phyloP scores from a whole-genome alignment of 2,797 vertebrate genomes.

The Ptychobarbus kaznakovi region DNA sequence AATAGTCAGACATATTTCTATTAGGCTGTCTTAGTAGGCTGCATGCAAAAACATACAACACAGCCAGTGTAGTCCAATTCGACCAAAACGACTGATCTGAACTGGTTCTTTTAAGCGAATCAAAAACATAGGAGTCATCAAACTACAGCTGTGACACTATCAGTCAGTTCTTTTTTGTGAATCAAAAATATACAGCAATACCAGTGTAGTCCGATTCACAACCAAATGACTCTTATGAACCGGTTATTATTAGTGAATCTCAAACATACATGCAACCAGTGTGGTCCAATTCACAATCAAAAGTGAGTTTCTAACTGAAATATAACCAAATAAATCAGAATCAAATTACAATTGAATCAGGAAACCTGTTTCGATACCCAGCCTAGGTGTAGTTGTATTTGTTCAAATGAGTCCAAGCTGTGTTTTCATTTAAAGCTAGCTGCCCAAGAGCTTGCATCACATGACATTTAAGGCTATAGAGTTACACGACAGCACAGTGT shows the following conservation, averaged over 20 bases:
- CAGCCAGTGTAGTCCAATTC: background rate
- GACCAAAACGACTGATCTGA: background rate
- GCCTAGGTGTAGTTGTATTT: conserved; percentile 10
- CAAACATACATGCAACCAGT: background rate
- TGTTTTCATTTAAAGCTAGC: conserved; percentile 37
- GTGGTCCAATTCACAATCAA: background rate
- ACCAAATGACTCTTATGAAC: background rate
- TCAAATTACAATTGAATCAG: background rate
- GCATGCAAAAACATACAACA: background rate
- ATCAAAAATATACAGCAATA: background rate
- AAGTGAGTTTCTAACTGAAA: background rate
- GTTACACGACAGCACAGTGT: conserved; percentile 42
- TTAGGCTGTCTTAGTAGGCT: background rate
- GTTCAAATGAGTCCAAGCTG: conserved; percentile 46
- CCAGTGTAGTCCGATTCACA: background rate
- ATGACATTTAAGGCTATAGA: conserved; percentile 40
- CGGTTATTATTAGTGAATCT: background rate
- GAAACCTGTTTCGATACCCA: background rate
- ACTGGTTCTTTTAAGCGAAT: background rate
- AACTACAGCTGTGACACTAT: no score
- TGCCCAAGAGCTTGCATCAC: conserved; percentile 27
- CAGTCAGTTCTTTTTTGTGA: background rate
- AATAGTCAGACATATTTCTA: background rate
- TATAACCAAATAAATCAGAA: background rate
- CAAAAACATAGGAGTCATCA: background rate